These are phyloP conservation scores for Amphibalanus amphitrite DNA, from an alignment of 1,140 invertebrate genomes.

Conservation along the genomic window DNA sequence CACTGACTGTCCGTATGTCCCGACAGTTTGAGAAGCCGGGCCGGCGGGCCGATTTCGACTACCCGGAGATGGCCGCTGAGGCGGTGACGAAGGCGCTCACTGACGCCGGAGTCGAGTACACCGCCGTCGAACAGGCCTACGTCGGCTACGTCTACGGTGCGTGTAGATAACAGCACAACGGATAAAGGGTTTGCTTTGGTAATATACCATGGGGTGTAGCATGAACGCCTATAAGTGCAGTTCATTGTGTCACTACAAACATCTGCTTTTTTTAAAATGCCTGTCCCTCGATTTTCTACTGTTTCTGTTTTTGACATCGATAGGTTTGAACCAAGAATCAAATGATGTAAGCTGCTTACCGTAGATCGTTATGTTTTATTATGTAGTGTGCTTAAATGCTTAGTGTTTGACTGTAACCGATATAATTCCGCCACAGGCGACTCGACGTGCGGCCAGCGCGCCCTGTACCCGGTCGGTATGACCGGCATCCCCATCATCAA, in stretches of 20 bases:
- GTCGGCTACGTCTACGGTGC: conserved; percentile 87
- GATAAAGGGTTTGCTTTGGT: too few relatives aligned
- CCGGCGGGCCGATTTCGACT: conserved; percentile 57
- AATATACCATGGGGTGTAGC: too few relatives aligned
- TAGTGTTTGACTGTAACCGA: too few relatives aligned
- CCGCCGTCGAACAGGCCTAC: conserved; percentile 66
- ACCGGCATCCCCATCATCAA: conserved; percentile 96
- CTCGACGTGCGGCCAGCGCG: conserved; percentile 86
- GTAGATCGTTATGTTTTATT: not conserved
- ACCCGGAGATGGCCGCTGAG: conserved; percentile 87
- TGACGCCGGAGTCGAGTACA: conserved; percentile 68
- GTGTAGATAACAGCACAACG: conserved; percentile 9
- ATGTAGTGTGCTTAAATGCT: not conserved
- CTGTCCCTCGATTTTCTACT: conserved; percentile 8
- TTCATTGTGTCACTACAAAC: not conserved
- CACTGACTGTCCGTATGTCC: conserved; percentile 9
- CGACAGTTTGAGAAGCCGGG: conserved; percentile 75
- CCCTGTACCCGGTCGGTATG: conserved; percentile 85
- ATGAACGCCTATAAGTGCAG: too few relatives aligned
- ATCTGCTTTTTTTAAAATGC: conserved; percentile 4
- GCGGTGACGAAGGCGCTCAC: conserved; percentile 70
- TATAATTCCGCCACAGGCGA: conserved; percentile 48
- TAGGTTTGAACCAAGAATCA: not conserved
- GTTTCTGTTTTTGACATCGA: not conserved
- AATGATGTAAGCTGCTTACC: not conserved